Base-by-base conservation (phyloP, 2,888 invertebrate genomes). In the Ecdyonurus torrentis region DNA sequence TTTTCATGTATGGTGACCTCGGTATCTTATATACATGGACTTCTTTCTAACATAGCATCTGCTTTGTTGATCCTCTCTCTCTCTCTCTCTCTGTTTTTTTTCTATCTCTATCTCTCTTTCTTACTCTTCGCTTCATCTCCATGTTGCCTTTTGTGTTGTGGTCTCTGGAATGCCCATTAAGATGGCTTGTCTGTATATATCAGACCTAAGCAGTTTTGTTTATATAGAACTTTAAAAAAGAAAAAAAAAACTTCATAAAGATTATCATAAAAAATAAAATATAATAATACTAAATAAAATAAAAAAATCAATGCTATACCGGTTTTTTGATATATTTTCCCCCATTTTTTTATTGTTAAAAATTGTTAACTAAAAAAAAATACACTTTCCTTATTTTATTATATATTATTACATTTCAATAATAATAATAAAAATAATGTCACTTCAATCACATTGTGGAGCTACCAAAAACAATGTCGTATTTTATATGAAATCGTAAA, bases 401-500 rank as follows among this genome's bases (percentile, higher is more conserved):
- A n/a, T n/a, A n/a, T n/a, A n/a, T n/a, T n/a, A n/a, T n/a, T n/a
- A n/a, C n/a, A n/a, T n/a, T n/a, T 37, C 37, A 37, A 37, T 37
- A 37, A 37, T 37, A n/a, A n/a, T n/a, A n/a, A n/a, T n/a, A n/a
- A n/a, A n/a, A n/a, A n/a, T n/a, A n/a, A 37, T 37, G 37, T 37
- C 37, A 15, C 37, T 37, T 37, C 37, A 37, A 37, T 37, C 37
- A 37, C 37, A 10, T 10, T 37, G 5, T 37, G n/a, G 7, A 37
- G 37, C 37, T 37, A 37, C 37, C 37, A 37, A 37, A 37, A 37
- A 37, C 37, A 37, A 37, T 37, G 37, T 37, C 37, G 37, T 55
- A 55, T 55, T 55, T 55, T 55, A n/a, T n/a, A 55, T 55, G 55
- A 55, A 55, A 55, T 55, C 55, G 55, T 55, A 55, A 55, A 55